Base-by-base conservation (phyloP, 2,888 invertebrate species). In the Melangyna quadrimaculata region DNA sequence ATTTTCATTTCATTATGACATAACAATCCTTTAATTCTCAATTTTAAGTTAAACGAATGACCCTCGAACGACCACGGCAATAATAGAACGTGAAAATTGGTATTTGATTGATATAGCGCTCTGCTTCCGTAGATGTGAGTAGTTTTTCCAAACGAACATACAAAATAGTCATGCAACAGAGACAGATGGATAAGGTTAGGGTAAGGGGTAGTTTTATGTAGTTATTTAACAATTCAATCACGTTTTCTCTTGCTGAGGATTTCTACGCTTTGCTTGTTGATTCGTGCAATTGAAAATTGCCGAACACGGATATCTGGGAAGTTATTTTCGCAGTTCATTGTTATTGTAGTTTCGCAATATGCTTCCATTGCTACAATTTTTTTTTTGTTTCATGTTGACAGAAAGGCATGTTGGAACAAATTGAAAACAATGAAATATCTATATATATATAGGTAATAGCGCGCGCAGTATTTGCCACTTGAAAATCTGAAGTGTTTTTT, bases 171-270 rank as follows among this genome's bases (percentile, higher is more conserved):
- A 77, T 61, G 73, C 86, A 86, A 77, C 72, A 79, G 65, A 84
- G 83, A 45, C 43, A 43, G n/a, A n/a, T n/a, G n/a, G n/a, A n/a
- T n/a, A n/a, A n/a, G n/a, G n/a, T n/a, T n/a, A n/a, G n/a, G n/a
- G n/a, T n/a, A n/a, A n/a, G n/a, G n/a, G n/a, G 17, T 43, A 14
- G 10, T 1, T 8, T 9, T 32, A 7, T 80, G 75, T 55, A 86
- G 80, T 80, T 80, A 75, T 80, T 80, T 80, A 80, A 63, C 75
- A 86, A 80, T 80, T 80, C 84, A 80, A 80, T 86, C 84, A 86
- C 84, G 84, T 86, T 55, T 48, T 55, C 22, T 70, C 48, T 22
- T 14, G 53, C 69, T 59, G 75, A 55, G 75, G 72, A 55, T 73
- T 86, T 63, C 32, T 55, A 63, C 72, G 69, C n/a, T 86, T 86